These are phyloP conservation scores for Nautilus pompilius DNA, from an alignment of 1,140 invertebrate species.

Conservation along the genomic window DNA sequence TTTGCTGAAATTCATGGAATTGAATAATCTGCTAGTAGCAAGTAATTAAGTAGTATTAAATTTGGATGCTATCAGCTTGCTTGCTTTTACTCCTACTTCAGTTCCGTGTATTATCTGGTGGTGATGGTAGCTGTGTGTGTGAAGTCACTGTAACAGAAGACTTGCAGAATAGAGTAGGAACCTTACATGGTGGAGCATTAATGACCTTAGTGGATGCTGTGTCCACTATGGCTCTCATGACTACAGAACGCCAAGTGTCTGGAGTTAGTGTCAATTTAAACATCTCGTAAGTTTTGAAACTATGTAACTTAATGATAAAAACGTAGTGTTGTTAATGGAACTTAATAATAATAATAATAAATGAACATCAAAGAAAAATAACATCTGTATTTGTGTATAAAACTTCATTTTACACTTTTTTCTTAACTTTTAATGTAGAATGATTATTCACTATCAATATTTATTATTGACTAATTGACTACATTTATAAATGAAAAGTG, in stretches of 20 bases:
- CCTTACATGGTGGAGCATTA: constrained; percentile 80
- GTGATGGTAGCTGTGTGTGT: constrained; percentile 38
- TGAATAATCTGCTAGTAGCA: no score
- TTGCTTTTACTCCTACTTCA: constrained; percentile 9
- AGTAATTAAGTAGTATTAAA: no score
- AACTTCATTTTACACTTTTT: not conserved
- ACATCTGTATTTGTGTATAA: not conserved
- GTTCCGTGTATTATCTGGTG: constrained; percentile 32
- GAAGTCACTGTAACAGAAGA: constrained; percentile 75
- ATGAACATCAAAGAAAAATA: not conserved
- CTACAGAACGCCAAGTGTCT: constrained; percentile 59
- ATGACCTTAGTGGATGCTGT: constrained; percentile 78
- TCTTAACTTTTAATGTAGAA: not conserved
- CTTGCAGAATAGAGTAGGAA: constrained; percentile 72
- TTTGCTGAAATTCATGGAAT: no score
- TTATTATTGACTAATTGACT: not conserved
- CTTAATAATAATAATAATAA: not conserved
- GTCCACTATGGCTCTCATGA: constrained; percentile 76
- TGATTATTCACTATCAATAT: not conserved
- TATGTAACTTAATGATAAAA: no score
- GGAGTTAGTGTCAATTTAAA: constrained; percentile 74
- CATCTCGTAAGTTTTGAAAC: constrained; percentile 62
- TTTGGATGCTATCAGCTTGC: no score
- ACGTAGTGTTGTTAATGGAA: no score
- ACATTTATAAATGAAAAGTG: no score